Percentiles rank a stretch among this genome's conserved stretches.
Conservation (phyloP, 2,113 vertebrate genomes). For the Harpagus bidentatus region DNA sequence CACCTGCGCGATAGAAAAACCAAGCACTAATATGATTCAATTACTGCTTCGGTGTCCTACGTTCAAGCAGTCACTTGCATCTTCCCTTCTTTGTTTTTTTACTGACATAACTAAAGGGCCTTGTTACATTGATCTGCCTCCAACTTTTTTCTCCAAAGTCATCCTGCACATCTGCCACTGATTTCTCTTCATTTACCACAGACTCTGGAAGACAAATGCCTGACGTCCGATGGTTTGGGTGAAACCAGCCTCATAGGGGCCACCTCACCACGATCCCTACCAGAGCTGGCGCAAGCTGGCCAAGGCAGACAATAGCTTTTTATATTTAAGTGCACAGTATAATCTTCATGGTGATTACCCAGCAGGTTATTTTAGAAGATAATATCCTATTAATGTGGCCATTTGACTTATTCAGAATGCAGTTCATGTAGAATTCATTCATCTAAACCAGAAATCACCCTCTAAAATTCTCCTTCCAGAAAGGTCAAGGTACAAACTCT, state of each 20-base stretch:
- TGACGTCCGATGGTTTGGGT: not conserved
- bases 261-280: rapidly evolving
- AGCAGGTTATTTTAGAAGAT: not conserved
- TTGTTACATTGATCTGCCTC: not conserved
- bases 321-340: not conserved
- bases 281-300: not conserved
- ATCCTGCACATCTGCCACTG: not conserved
- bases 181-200: too few species aligned
- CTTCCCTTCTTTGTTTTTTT: not conserved
- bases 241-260: not conserved
- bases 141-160: not conserved
- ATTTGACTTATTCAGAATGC: not conserved
- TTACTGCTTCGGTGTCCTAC: not conserved
- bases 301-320: not conserved
- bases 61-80: not conserved
- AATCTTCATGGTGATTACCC: not conserved
- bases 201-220: not conserved
- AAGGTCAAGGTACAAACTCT: not conserved
- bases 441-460: not conserved
- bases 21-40: not conserved
- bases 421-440: not conserved
- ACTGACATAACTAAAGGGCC: not conserved
- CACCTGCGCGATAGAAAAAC: not conserved
- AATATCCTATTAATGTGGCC: not conserved
- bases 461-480: not conserved